Percentiles rank a stretch among this genome's conserved stretches.
Evolutionary conservation across 2,888 invertebrate genomes (phyloP).

Genomic region (Lordiphosa andalusiaca): DNA sequence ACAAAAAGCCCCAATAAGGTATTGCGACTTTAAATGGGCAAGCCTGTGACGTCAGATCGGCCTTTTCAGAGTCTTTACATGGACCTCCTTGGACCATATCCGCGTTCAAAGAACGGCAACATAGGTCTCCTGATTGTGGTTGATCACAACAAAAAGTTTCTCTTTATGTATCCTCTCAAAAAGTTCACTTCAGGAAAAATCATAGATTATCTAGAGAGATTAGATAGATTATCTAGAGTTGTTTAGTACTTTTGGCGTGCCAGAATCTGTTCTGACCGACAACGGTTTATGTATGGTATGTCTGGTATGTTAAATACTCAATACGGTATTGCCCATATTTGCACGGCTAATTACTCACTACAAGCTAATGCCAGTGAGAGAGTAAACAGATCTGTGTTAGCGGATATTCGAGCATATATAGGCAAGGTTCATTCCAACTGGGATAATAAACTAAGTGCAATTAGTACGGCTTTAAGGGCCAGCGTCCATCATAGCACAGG

Average conservation of each 20-base stretch:
- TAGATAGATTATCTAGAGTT: too few species aligned
- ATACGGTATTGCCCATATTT: constrained; percentile 19
- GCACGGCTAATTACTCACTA: constrained; percentile 25
- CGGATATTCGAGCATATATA: constrained; percentile 27
- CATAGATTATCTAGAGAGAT: background rate
- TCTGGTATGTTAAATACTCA: constrained; percentile 20
- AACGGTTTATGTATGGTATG: background rate
- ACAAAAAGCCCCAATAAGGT: constrained; percentile 15
- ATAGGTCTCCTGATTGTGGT: too few species aligned
- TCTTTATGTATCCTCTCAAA: background rate
- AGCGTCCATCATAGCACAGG: constrained; percentile 15
- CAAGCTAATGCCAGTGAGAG: constrained; percentile 30
- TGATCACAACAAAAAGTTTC: background rate
- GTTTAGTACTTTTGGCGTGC: too few species aligned
- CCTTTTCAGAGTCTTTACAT: constrained; percentile 4
- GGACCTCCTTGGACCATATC: background rate
- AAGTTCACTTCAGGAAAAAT: background rate
- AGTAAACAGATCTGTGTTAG: constrained; percentile 29
- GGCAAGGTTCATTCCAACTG: constrained; percentile 26
- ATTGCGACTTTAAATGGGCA: constrained; percentile 10
- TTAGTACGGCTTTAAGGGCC: constrained; percentile 19
- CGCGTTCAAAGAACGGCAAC: background rate
- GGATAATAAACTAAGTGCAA: constrained; percentile 24
- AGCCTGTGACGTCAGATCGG: constrained; percentile 1
- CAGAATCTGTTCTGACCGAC: too few species aligned